Conservation (phyloP, 2,113 vertebrate species). For the Copsychus sechellarum region DNA sequence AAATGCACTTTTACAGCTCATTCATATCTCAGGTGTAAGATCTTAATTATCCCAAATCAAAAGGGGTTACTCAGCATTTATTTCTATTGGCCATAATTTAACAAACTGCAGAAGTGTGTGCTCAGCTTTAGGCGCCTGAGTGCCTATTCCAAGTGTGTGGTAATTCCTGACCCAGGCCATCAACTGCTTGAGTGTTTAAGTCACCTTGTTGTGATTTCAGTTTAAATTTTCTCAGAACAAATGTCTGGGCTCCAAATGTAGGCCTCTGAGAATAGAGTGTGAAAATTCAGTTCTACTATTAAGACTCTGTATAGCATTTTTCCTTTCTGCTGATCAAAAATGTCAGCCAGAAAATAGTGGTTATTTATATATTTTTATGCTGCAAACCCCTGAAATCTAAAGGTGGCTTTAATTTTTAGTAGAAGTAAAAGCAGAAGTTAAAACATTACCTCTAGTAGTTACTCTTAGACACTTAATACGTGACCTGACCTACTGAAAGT, state of each 20-base stretch:
- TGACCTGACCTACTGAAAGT: conserved; percentile 47
- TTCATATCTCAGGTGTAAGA: not conserved
- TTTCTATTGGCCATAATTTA: not conserved
- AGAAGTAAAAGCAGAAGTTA: not conserved
- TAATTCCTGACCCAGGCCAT: not conserved
- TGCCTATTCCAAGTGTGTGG: not conserved
- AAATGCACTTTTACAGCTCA: not conserved
- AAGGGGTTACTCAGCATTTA: not conserved
- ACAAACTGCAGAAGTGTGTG: not conserved
- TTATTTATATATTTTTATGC: not conserved
- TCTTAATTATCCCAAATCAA: not conserved
- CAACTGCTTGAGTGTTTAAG: not conserved
- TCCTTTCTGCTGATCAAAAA: not conserved
- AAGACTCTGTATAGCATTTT: not conserved
- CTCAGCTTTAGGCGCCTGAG: not conserved
- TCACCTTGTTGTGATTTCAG: not conserved
- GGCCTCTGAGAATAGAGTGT: not conserved
- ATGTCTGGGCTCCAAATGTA: not conserved
- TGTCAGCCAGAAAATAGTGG: not conserved
- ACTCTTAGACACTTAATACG: not conserved
- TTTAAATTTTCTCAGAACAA: not conserved
- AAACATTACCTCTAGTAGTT: not conserved
- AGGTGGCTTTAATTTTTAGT: not conserved
- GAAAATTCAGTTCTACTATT: not conserved
- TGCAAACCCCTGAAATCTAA: not conserved